Evolutionary conservation across 2,113 vertebrate genomes (phyloP).

Genomic region (Nestor notabilis): DNA sequence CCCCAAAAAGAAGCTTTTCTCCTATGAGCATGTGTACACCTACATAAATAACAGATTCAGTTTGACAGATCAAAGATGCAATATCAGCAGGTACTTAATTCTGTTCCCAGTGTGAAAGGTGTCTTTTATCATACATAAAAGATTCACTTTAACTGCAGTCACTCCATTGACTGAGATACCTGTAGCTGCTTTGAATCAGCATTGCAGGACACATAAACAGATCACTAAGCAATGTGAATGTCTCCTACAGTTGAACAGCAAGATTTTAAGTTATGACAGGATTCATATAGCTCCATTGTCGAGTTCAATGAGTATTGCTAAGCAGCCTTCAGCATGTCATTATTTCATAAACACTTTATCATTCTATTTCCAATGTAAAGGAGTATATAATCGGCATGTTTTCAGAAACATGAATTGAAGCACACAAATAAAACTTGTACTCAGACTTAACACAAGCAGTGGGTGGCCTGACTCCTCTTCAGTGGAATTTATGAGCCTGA

Average conservation of each 20-base stretch:
- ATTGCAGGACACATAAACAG: neutral
- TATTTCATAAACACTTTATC: neutral
- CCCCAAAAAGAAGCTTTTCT: neutral
- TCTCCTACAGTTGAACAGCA: neutral
- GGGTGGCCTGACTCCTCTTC: neutral
- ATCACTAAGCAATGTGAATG: neutral
- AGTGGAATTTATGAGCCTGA: neutral
- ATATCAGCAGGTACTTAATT: neutral
- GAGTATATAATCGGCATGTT: neutral
- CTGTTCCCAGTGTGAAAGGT: neutral
- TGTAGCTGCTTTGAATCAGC: neutral
- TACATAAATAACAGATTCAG: neutral
- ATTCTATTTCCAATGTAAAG: neutral
- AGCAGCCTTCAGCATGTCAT: neutral
- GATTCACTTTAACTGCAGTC: neutral
- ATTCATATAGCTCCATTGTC: neutral
- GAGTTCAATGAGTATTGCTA: neutral
- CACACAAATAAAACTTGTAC: neutral
- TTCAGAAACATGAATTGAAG: neutral
- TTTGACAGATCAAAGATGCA: neutral
- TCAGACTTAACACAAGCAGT: neutral
- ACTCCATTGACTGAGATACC: neutral
- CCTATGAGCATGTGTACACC: fast-evolving
- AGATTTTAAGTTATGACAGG: neutral
- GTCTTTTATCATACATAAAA: neutral